A percentile compares a stretch with the other conserved stretches of the same genome.
Conservation (phyloP, 2,797 vertebrate species). For the Ptychadena robeensis region DNA sequence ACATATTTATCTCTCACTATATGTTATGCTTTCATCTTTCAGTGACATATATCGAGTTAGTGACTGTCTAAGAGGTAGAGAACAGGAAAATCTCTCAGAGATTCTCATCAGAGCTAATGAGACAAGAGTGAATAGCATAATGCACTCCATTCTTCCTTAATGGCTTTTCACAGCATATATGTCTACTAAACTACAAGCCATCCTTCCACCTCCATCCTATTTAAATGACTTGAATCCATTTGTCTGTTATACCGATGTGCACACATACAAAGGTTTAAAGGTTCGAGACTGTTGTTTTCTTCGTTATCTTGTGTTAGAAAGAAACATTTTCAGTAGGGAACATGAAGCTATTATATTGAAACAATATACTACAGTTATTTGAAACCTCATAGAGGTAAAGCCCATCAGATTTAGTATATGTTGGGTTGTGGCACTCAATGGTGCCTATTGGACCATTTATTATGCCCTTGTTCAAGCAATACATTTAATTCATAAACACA, state of each 20-base stretch:
- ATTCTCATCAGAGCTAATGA: constrained; percentile 4
- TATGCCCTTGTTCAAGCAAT: too few species aligned
- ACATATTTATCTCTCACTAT: not conserved
- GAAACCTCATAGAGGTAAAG: not conserved
- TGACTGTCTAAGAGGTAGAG: not conserved
- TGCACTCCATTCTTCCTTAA: constrained; percentile 5
- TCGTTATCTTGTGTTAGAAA: not conserved
- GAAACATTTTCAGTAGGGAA: not conserved
- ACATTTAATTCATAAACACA: too few species aligned
- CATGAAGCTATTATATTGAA: not conserved
- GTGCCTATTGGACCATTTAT: too few species aligned
- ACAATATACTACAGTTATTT: not conserved
- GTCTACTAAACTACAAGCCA: not conserved
- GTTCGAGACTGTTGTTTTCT: not conserved
- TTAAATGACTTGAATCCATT: not conserved
- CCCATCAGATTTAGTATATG: too few species aligned
- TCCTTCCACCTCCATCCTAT: not conserved
- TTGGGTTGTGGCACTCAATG: not conserved
- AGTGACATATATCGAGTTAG: not conserved
- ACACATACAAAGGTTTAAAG: not conserved
- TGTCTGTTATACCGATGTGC: not conserved
- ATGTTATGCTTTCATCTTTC: not conserved
- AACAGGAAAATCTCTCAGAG: not conserved
- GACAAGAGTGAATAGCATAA: constrained; percentile 6
- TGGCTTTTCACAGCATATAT: not conserved